phyloP scores from a whole-genome alignment of 2,113 vertebrate genomes.

The Stigmatopora nigra region DNA sequence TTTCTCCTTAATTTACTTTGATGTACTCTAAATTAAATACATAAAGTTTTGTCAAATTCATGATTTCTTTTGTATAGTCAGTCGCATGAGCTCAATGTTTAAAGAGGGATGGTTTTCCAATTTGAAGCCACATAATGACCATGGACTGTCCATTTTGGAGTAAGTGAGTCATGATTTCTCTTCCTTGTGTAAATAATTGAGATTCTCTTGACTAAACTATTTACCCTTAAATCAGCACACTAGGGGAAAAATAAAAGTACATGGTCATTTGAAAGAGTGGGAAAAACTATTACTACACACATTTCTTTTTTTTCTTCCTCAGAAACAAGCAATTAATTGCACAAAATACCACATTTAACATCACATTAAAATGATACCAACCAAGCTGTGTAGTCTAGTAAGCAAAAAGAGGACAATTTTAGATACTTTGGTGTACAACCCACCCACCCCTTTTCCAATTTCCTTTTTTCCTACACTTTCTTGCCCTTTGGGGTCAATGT shows the following conservation, averaged over 20 bases:
- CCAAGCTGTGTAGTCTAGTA: conserved; percentile 25
- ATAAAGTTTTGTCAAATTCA: neutral
- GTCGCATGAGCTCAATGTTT: conserved; percentile 6
- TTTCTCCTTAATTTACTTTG: conserved; percentile 25
- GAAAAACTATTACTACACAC: neutral
- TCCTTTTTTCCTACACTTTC: conserved; percentile 48
- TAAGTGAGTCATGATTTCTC: conserved; percentile 32
- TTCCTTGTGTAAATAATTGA: conserved; percentile 20
- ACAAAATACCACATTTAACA: conserved; percentile 20
- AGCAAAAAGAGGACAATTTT: conserved; percentile 16
- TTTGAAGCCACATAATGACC: conserved; percentile 14
- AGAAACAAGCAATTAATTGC: conserved; percentile 8
- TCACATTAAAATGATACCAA: conserved; percentile 20
- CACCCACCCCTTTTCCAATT: conserved; percentile 50
- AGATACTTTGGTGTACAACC: conserved; percentile 40
- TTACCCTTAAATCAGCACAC: conserved; percentile 16
- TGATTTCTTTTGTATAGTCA: neutral
- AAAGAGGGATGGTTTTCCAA: conserved; percentile 16
- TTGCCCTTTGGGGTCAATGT: conserved; percentile 46
- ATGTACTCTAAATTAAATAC: conserved; percentile 28
- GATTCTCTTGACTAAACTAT: conserved; percentile 39
- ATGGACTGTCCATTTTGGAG: conserved; percentile 7
- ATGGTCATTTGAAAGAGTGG: neutral
- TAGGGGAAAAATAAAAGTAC: conserved; percentile 11
- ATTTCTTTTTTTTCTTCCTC: neutral